phyloP scores from a whole-genome alignment of 2,797 vertebrate genomes.

The Kryptopterus vitreolus region DNA sequence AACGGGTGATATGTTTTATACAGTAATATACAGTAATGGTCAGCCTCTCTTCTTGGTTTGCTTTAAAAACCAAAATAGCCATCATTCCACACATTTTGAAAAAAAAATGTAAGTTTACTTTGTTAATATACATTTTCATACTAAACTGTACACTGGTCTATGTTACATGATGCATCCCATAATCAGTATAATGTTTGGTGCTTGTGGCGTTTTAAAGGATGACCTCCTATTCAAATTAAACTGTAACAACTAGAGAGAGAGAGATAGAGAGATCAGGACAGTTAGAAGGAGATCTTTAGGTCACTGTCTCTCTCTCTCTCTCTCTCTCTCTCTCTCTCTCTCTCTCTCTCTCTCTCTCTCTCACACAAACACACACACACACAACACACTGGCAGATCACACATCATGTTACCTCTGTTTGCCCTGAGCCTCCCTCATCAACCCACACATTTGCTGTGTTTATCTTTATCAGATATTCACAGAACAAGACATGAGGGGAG shows the following conservation, averaged over 20 bases:
- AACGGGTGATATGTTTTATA: too few species aligned
- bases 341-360: constrained; percentile 62
- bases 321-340: constrained; percentile 66
- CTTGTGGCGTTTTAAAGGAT: neutral
- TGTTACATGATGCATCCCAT: neutral
- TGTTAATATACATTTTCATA: too few species aligned
- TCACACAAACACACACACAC: neutral
- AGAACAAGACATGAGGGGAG: constrained; percentile 65
- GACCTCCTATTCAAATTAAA: neutral
- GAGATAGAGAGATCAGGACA: constrained; percentile 52
- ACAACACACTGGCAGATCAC: constrained; percentile 75
- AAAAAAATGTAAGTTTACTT: too few species aligned
- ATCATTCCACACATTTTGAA: too few species aligned
- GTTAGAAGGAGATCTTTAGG: constrained; percentile 69
- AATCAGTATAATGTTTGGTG: neutral
- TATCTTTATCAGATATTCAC: constrained; percentile 84
- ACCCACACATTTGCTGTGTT: constrained; percentile 82
- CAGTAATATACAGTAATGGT: too few species aligned
- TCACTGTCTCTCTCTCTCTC: constrained; percentile 69
- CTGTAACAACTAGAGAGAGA: neutral
- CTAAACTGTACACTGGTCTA: too few species aligned
- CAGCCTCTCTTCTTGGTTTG: too few species aligned
- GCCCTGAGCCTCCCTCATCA: constrained; percentile 81
- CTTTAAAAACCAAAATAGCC: too few species aligned
- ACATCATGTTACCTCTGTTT: constrained; percentile 83